phyloP scores from a whole-genome alignment of 2,888 invertebrate genomes.

The Nycteola revayana region DNA sequence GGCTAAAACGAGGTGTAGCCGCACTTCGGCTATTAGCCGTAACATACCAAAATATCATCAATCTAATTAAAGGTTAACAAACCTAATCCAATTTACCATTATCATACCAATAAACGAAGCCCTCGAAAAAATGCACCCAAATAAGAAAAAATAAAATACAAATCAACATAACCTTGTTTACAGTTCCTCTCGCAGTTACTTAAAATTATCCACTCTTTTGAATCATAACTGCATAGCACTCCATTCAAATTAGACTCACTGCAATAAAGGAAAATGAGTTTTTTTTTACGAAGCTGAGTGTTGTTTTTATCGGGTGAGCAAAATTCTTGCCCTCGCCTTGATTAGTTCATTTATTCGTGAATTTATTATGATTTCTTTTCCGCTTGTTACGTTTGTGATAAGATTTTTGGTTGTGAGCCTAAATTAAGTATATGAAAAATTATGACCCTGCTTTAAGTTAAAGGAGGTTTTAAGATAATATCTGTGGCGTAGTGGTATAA shows the following conservation, averaged over 20 bases:
- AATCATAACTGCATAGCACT: slow-evolving; percentile 80
- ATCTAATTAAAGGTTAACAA: no score
- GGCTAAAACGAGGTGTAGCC: no score
- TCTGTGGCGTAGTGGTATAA: no score
- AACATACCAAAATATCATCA: no score
- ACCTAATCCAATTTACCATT: no score
- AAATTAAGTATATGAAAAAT: no score
- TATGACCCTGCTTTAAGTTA: no score
- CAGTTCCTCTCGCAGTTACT: slow-evolving; percentile 49
- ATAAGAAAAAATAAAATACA: background rate
- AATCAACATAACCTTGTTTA: slow-evolving; percentile 32
- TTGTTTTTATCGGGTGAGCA: slow-evolving; percentile 74
- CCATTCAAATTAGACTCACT: slow-evolving; percentile 77
- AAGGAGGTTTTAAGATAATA: no score
- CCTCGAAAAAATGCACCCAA: no score
- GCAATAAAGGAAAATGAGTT: slow-evolving; percentile 80
- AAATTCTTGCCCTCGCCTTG: slow-evolving; percentile 56
- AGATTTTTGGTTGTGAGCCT: slow-evolving; percentile 34
- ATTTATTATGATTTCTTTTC: slow-evolving; percentile 75
- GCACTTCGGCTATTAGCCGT: no score
- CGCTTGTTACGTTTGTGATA: slow-evolving; percentile 54
- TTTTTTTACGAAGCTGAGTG: slow-evolving; percentile 74
- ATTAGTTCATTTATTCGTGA: slow-evolving; percentile 74
- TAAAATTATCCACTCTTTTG: slow-evolving; percentile 78
- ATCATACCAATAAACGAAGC: no score